Conservation (phyloP, 2,113 vertebrate species). For the Bothrops jararaca region DNA sequence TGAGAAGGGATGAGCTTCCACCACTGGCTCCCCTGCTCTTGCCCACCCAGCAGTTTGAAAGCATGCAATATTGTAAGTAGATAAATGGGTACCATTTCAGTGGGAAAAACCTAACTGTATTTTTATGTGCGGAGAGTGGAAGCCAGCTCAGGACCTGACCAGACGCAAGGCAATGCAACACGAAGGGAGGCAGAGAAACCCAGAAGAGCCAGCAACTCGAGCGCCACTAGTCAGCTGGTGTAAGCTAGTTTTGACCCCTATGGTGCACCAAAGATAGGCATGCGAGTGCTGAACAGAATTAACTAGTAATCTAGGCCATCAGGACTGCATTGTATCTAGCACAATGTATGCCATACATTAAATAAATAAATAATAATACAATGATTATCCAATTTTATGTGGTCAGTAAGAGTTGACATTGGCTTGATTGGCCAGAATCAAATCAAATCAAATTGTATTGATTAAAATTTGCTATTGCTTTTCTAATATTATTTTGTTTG, state of each 20-base stretch:
- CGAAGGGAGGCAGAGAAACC: neutral
- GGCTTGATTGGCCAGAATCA: neutral
- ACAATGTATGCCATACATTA: neutral
- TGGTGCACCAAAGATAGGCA: neutral
- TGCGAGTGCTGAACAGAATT: neutral
- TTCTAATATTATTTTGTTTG: neutral
- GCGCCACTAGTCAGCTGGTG: neutral
- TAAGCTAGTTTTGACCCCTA: neutral
- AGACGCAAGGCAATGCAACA: neutral
- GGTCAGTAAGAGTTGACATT: neutral
- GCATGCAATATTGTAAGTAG: neutral
- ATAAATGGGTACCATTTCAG: neutral
- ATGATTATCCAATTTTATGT: neutral
- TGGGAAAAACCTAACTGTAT: neutral
- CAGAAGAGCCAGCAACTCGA: neutral
- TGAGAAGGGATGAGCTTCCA: neutral
- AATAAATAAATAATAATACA: neutral
- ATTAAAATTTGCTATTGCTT: neutral
- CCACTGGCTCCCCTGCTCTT: neutral
- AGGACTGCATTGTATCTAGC: neutral
- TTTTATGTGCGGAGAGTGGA: neutral
- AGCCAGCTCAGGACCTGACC: neutral
- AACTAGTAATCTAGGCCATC: neutral
- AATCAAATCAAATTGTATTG: neutral
- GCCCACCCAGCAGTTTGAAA: neutral